Percentiles rank a stretch among this genome's conserved stretches.
phyloP scores from a whole-genome alignment of 1,140 invertebrate species.

The Agraylea sexmaculata region DNA sequence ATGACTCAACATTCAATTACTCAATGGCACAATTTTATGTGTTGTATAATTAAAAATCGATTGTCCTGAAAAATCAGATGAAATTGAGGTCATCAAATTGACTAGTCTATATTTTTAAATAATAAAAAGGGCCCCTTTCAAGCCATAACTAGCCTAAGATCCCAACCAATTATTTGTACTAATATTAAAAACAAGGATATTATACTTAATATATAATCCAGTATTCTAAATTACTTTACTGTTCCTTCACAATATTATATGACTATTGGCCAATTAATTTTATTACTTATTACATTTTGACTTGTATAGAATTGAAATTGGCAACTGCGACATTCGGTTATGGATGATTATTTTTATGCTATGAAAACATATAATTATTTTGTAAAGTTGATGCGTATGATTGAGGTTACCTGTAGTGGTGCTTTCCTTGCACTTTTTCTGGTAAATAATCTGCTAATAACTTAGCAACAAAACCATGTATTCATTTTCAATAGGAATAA shows the following conservation, averaged over 20 bases:
- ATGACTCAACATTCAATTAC: slow-evolving; percentile 3
- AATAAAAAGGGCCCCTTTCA: slow-evolving; percentile 9
- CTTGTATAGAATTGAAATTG: slow-evolving; percentile 6
- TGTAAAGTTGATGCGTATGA: not conserved
- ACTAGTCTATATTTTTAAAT: slow-evolving; percentile 21
- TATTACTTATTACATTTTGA: slow-evolving; percentile 9
- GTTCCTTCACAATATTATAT: no score
- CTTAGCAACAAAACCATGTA: slow-evolving; percentile 22
- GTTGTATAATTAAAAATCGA: no score
- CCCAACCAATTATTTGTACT: slow-evolving; percentile 23
- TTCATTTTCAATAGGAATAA: slow-evolving; percentile 23
- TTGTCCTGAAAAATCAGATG: not conserved
- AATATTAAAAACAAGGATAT: slow-evolving; percentile 17
- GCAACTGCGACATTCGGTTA: not conserved
- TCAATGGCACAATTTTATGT: no score
- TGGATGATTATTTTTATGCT: not conserved
- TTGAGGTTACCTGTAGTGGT: slow-evolving; percentile 19
- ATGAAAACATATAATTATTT: not conserved
- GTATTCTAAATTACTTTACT: slow-evolving; percentile 22
- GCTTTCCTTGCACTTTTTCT: slow-evolving; percentile 22
- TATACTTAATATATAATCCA: slow-evolving; percentile 17
- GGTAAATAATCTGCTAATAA: slow-evolving; percentile 19
- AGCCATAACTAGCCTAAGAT: slow-evolving; percentile 20
- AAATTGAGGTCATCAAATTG: slow-evolving; percentile 18
- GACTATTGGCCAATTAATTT: slow-evolving; percentile 10